These are phyloP conservation scores for Holacanthus passer DNA, from an alignment of 2,113 vertebrate species.

Conservation along the genomic window DNA sequence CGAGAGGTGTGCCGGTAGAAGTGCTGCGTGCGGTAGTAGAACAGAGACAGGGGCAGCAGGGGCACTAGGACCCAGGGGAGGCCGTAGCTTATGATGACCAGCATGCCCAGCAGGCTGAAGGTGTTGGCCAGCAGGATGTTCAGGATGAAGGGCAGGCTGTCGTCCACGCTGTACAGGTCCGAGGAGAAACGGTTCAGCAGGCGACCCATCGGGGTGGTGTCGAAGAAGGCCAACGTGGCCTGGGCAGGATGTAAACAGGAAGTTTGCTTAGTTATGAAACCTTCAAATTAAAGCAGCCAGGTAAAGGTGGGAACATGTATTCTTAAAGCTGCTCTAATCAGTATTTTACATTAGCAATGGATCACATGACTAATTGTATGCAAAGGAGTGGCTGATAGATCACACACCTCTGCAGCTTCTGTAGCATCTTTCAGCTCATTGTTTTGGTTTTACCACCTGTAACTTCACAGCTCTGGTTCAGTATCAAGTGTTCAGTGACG, in stretches of 20 bases:
- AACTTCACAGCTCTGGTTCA: background rate
- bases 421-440: background rate
- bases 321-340: background rate
- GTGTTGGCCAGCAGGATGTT: constrained; percentile 93
- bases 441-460: background rate
- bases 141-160: constrained; percentile 93
- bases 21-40: constrained; percentile 90
- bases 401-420: background rate
- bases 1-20: constrained; percentile 91
- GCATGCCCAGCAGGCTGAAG: constrained; percentile 88
- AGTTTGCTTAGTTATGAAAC: background rate
- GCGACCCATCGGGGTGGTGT: constrained; percentile 90
- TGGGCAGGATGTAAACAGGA: constrained; percentile 54
- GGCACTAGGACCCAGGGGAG: constrained; percentile 92
- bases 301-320: background rate
- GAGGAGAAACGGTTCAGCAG: constrained; percentile 98
- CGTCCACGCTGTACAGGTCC: constrained; percentile 91
- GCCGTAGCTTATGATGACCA: constrained; percentile 90
- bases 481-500: too few species aligned
- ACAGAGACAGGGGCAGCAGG: constrained; percentile 85
- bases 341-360: background rate
- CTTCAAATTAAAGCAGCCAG: background rate
- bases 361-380: background rate
- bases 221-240: constrained; percentile 93
- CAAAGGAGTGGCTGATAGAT: background rate